phyloP scores from a whole-genome alignment of 2,797 vertebrate species.

The Halcyon badia region DNA sequence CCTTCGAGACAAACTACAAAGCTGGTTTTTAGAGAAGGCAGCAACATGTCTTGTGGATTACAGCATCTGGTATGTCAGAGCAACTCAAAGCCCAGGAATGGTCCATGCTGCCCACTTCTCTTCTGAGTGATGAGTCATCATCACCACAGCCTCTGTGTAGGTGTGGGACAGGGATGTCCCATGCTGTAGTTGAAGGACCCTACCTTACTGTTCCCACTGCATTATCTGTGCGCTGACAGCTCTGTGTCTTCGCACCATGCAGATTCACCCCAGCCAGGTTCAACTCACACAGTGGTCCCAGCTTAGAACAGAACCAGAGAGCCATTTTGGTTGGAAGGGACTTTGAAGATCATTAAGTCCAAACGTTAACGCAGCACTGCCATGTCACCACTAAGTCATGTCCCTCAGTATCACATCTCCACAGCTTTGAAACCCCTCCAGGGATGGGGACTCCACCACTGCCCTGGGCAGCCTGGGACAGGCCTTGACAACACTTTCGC shows the following conservation, averaged over 20 bases:
- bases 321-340: background rate
- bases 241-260: background rate
- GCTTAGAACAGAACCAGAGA: background rate
- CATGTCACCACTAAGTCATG: no score
- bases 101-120: background rate
- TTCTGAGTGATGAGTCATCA: fast-evolving
- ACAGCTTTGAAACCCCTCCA: no score
- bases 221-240: background rate
- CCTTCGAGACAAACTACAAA: background rate
- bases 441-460: no score
- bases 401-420: no score
- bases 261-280: background rate
- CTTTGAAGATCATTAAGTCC: background rate
- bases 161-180: background rate
- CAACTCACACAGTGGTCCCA: background rate
- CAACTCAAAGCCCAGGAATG: background rate
- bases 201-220: fast-evolving
- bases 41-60: background rate
- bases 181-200: background rate
- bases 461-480: no score
- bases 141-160: background rate
- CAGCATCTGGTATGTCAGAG: background rate
- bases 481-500: no score
- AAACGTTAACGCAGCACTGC: no score
- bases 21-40: background rate